phyloP scores from a whole-genome alignment of 2,888 invertebrate species.

The Lampropteryx suffumata region DNA sequence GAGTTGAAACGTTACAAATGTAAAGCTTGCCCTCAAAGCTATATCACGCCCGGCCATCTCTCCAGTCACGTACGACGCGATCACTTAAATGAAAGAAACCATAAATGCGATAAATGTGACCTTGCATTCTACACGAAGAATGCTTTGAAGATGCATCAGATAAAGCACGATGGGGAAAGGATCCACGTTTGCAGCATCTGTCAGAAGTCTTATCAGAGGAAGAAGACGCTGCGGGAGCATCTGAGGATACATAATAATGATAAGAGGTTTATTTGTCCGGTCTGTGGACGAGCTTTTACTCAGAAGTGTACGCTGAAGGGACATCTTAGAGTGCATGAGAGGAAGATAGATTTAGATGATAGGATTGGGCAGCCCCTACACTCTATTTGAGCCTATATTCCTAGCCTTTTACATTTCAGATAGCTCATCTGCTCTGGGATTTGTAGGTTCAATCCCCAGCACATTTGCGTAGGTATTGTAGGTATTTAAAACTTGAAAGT shows the following conservation, averaged over 20 bases:
- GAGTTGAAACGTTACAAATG: slow-evolving; percentile 74
- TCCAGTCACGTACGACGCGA: slow-evolving; percentile 73
- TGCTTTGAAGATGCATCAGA: slow-evolving; percentile 82
- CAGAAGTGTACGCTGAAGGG: slow-evolving; percentile 76
- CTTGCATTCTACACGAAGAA: slow-evolving; percentile 80
- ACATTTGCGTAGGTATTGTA: no score
- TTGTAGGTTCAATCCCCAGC: no score
- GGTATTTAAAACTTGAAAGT: no score
- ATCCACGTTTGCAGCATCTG: slow-evolving; percentile 79
- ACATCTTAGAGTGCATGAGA: slow-evolving; percentile 70
- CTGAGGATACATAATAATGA: slow-evolving; percentile 74
- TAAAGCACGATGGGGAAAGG: slow-evolving; percentile 78
- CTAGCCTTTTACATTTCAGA: no score
- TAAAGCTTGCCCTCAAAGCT: slow-evolving; percentile 74
- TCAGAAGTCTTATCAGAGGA: slow-evolving; percentile 74
- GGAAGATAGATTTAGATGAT: slow-evolving; percentile 59
- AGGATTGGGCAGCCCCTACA: slow-evolving; percentile 47
- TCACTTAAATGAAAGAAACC: slow-evolving; percentile 73
- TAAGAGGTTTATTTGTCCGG: slow-evolving; percentile 70
- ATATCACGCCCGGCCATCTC: slow-evolving; percentile 72
- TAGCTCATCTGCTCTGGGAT: no score
- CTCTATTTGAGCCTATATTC: slow-evolving; percentile 41
- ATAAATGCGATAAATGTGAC: slow-evolving; percentile 78
- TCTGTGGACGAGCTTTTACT: slow-evolving; percentile 73
- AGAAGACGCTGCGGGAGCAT: slow-evolving; percentile 71